Evolutionary conservation across 2,113 vertebrate species (phyloP).

Genomic region (Bubo bubo): DNA sequence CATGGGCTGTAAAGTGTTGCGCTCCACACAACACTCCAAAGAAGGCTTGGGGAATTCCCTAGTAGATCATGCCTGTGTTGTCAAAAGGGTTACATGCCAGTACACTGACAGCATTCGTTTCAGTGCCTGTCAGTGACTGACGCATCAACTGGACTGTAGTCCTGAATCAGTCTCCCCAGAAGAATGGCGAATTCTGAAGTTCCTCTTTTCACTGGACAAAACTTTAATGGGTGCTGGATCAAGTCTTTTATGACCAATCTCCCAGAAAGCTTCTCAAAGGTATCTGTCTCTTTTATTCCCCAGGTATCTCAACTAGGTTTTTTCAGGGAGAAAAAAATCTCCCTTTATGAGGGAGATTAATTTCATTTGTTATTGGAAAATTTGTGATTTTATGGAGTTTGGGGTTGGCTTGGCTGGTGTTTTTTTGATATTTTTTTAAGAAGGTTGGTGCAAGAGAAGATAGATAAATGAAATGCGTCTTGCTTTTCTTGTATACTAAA

Average conservation of each 20-base stretch:
- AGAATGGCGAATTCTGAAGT: not conserved
- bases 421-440: not conserved
- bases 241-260: not conserved
- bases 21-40: not conserved
- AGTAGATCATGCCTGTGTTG: not conserved
- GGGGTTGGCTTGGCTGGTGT: not conserved
- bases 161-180: not conserved
- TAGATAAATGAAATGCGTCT: not conserved
- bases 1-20: not conserved
- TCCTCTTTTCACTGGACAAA: not conserved
- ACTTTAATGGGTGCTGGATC: not conserved
- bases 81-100: not conserved
- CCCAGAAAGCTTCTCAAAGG: not conserved
- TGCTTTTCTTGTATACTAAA: not conserved
- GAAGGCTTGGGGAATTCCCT: not conserved
- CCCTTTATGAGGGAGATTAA: not conserved
- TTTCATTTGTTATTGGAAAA: not conserved
- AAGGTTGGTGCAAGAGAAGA: not conserved
- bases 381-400: not conserved
- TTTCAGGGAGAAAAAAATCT: not conserved
- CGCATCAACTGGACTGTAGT: not conserved
- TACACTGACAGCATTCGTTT: not conserved
- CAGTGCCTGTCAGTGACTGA: constrained; percentile 27
- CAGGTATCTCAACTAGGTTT: not conserved
- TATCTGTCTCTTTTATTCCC: not conserved